Evolutionary conservation across 2,888 invertebrate genomes (phyloP), one percentile per base, ranked within the genome.

Genomic region (Mimumesa dahlbomi): DNA sequence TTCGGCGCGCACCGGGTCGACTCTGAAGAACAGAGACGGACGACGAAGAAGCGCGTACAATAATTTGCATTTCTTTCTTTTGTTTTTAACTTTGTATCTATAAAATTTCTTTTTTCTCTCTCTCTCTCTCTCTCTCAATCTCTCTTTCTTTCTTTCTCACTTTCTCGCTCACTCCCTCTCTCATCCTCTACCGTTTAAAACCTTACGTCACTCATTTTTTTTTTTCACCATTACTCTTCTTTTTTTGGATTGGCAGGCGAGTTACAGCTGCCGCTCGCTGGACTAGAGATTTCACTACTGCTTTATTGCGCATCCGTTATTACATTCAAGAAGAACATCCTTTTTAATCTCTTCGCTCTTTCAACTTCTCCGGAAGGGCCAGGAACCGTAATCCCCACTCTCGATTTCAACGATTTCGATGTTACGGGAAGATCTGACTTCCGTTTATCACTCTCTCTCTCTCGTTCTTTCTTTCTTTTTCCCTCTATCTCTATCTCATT

Each of bases 211-310:
- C 52, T 66, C 64, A 29, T 22, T 14, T 29, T 46, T 40, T 49
- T 22, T 75, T 74, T 68, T 77, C 58, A 48, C 66, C 49, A 43
- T 69, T 70, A 58, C 58, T n/a, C n/a, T 73, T 76, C 67, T 29
- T 58, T 76, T 77, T 86, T 87, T 85, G 84, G 87, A 87, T 87
- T 84, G 86, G 86, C 86, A 87, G 88, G 82, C 81, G 79, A 82
- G 77, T 82, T 66, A 82, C 75, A 81, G 75, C 87, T 85, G 85
- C 88, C 87, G 79, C 82, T 87, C 87, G 85, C 87, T 87, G 87
- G 89, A 89, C 89, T 89, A 89, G 89, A 89, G 87, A 88, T 89
- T 89, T 89, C 87, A 89, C 88, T 88, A 89, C 87, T 85, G 87
- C 85, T 82, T 76, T 79, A 77, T 76, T 79, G 76, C 76, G 81